Evolutionary conservation across 35 echinoderm and acorn worm genomes (phyloP), one percentile per base, ranked within the genome.

Genomic region (Holothuria glaberrima): DNA sequence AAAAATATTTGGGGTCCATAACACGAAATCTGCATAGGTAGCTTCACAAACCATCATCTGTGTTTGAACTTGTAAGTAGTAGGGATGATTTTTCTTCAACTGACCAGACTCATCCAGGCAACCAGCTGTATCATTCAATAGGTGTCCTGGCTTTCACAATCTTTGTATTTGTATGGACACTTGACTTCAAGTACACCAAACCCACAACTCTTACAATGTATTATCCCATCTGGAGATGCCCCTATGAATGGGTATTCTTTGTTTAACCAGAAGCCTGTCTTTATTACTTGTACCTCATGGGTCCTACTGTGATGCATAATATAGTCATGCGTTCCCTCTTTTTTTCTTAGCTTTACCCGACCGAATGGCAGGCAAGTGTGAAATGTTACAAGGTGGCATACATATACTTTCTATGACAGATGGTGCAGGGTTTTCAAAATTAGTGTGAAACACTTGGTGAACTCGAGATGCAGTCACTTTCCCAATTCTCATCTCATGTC

Each of bases 371-470:
- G 86, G 67, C 5, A 48, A 13, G 72, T 30, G 19, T 12, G 18
- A 22, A 18, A 41, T 17, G 24, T 70, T 41, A 7, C 3, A 32
- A 26, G 21, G 33, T 44, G 68, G 62, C 16, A 17, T 88, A 48
- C 86, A 88, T 31, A 88, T 88, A 7, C 22, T 45, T 21, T 27
- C 6, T 72, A 72, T 75, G n/a, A 88, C n/a, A 38, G 86, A 88
- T 38, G 13, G 16, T 16, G 63, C 86, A 75, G 86, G 86, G 18
- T 61, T 88, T 22, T 88, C 46, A 52, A 52, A 48, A 48, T 84
- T 84, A 22, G 80, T 84, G 56, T 67, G 80, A 3, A 84, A 27
- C 3, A 84, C 80, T 20, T 67, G 33, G 32, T 84, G 56, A 52
- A 33, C 80, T 38, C 13, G n/a, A 27, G 29, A 38, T 25, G 44